Evolutionary conservation across 2,113 vertebrate species (phyloP).

Genomic region (Corythaeola cristata): DNA sequence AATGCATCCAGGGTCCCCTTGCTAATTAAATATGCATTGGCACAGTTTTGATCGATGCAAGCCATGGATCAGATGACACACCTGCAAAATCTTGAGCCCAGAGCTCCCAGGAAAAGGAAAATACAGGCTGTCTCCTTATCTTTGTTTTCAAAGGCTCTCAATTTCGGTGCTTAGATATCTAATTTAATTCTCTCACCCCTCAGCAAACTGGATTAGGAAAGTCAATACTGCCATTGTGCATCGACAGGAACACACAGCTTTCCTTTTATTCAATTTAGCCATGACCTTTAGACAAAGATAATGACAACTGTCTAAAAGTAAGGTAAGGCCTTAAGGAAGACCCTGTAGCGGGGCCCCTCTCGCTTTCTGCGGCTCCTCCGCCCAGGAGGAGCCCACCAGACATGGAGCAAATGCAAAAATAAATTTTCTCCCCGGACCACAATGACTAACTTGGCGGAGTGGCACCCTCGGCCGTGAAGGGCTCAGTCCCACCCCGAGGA

Average conservation of each 20-base stretch:
- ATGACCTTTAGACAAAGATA: slow-evolving; percentile 89
- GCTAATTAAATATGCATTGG: slow-evolving; percentile 97
- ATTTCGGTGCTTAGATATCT: slow-evolving; percentile 89
- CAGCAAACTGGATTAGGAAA: slow-evolving; percentile 90
- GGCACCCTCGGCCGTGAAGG: fast-evolving
- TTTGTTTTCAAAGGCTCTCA: slow-evolving; percentile 87
- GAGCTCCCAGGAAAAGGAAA: slow-evolving; percentile 84
- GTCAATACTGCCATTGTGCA: slow-evolving; percentile 89
- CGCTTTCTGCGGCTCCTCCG: neutral
- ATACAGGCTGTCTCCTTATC: slow-evolving; percentile 83
- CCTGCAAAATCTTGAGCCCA: slow-evolving; percentile 90
- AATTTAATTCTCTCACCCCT: slow-evolving; percentile 93
- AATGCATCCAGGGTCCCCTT: slow-evolving; percentile 85
- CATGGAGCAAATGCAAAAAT: neutral
- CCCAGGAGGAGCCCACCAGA: neutral
- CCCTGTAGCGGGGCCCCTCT: slow-evolving; percentile 49
- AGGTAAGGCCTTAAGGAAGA: slow-evolving; percentile 75
- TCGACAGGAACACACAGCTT: slow-evolving; percentile 85
- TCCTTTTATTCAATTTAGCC: slow-evolving; percentile 88
- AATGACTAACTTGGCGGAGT: fast-evolving
- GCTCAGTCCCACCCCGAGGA: neutral
- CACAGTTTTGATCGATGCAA: slow-evolving; percentile 89
- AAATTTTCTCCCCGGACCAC: neutral
- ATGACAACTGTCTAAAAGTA: slow-evolving; percentile 85
- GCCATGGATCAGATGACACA: slow-evolving; percentile 91